These are phyloP conservation scores for Pterois miles DNA, from an alignment of 2,797 vertebrate species.

Conservation along the genomic window DNA sequence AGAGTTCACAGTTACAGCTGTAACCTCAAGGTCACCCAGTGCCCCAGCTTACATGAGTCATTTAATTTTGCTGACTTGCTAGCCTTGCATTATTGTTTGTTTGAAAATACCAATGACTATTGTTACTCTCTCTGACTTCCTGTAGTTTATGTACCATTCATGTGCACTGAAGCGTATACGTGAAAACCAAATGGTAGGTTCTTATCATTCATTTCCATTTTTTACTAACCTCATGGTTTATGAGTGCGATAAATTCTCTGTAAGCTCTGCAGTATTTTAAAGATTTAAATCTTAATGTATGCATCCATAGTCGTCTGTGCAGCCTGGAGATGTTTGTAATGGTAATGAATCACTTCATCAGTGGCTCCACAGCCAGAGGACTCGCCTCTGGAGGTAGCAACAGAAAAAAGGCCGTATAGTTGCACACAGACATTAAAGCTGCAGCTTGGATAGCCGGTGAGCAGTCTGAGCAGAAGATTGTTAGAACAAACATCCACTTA, in stretches of 20 bases:
- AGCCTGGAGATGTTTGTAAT: conserved; percentile 58
- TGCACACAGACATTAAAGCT: conserved; percentile 49
- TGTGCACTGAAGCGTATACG: not conserved
- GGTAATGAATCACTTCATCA: conserved; percentile 56
- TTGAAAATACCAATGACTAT: not conserved
- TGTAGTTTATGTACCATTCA: not conserved
- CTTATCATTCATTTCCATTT: conserved; percentile 4
- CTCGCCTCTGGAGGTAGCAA: conserved; percentile 30
- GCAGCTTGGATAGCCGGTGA: conserved; percentile 49
- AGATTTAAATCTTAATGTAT: conserved; percentile 41
- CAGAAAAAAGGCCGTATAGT: conserved; percentile 17
- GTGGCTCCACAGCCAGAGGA: conserved; percentile 45
- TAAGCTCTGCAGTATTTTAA: conserved; percentile 23
- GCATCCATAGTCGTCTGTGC: conserved; percentile 25
- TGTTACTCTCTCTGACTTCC: too few relatives aligned
- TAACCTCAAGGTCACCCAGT: too few relatives aligned
- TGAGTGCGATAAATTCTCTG: not conserved
- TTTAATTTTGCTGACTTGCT: too few relatives aligned
- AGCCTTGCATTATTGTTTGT: too few relatives aligned
- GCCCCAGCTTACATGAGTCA: too few relatives aligned
- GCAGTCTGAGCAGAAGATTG: conserved; percentile 53
- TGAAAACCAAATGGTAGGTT: not conserved
- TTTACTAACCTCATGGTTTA: not conserved
- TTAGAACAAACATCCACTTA: conserved; percentile 69
- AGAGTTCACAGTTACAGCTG: too few relatives aligned